Conservation (phyloP, 2,113 vertebrate genomes). For the Melospiza melodia region DNA sequence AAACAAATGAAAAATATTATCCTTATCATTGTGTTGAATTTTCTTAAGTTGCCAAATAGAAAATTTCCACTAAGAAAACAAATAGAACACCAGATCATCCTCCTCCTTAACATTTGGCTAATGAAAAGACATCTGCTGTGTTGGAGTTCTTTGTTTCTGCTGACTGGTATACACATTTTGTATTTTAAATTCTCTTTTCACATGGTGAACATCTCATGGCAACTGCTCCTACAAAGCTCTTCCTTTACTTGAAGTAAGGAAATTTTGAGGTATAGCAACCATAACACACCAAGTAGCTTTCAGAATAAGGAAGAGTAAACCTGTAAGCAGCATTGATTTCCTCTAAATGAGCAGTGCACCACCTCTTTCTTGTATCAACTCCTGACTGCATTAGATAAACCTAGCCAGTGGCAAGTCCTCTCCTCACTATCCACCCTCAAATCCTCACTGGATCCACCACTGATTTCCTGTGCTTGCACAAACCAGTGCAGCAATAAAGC, state of each 20-base stretch:
- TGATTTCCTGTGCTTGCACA: conserved; percentile 70
- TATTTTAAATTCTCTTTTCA: background rate
- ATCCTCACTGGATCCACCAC: conserved; percentile 35
- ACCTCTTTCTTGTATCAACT: conserved; percentile 13
- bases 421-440: background rate
- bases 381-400: background rate
- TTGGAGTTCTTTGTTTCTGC: background rate
- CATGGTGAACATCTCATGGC: background rate
- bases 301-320: background rate
- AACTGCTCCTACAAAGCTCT: background rate
- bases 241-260: background rate
- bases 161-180: background rate
- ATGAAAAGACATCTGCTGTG: background rate
- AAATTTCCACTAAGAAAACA: background rate
- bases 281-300: background rate
- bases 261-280: background rate
- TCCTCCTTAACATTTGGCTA: background rate
- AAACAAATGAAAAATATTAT: background rate
- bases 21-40: background rate
- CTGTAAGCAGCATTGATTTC: background rate
- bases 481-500: conserved; percentile 77
- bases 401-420: conserved; percentile 1
- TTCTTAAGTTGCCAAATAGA: background rate
- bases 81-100: background rate
- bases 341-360: background rate